Conservation (phyloP, 2,797 vertebrate species). For the Enoplosus armatus region DNA sequence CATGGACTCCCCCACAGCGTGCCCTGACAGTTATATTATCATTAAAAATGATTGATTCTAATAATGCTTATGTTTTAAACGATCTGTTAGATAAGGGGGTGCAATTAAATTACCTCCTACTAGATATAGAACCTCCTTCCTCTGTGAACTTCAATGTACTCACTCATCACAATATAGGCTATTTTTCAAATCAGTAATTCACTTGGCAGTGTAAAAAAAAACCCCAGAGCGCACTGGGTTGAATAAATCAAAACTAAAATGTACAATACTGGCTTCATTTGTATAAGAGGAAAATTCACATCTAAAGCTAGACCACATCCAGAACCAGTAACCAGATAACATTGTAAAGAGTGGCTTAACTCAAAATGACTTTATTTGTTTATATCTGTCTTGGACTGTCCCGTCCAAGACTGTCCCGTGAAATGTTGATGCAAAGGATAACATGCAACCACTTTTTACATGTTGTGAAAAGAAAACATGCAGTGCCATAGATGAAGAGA, state of each 20-base stretch:
- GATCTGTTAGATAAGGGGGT: constrained; percentile 30
- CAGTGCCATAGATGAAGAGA: not conserved
- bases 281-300: not conserved
- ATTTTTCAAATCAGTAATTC: constrained; percentile 39
- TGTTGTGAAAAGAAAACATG: not conserved
- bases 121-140: constrained; percentile 30
- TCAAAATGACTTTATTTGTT: not conserved
- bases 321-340: not conserved
- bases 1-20: constrained; percentile 35
- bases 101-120: constrained; percentile 60
- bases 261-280: constrained; percentile 5
- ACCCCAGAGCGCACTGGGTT: constrained; percentile 11
- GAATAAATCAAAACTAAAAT: constrained; percentile 39
- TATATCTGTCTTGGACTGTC: not conserved
- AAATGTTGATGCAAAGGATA: constrained; percentile 15
- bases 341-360: not conserved
- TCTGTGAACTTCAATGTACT: constrained; percentile 30
- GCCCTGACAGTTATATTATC: constrained; percentile 61
- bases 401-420: no score
- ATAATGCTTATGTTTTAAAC: constrained; percentile 62
- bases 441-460: not conserved
- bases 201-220: constrained; percentile 19
- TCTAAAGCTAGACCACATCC: not conserved
- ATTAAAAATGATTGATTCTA: constrained; percentile 62
- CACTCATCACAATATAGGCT: constrained; percentile 20